Conservation (phyloP, 1,140 invertebrate genomes). For the Drosophila takahashii region DNA sequence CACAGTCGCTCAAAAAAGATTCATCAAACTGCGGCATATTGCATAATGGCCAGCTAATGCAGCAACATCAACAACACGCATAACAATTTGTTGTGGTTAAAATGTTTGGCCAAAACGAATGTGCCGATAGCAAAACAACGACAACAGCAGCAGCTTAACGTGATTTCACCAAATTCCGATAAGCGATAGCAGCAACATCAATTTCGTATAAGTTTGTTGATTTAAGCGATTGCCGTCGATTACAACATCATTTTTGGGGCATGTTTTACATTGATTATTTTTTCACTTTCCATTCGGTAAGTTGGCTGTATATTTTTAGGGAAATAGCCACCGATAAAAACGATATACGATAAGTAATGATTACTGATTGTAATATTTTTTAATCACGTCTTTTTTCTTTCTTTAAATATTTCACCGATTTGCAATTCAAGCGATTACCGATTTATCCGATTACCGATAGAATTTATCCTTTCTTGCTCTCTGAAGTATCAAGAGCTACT, state of each 20-base stretch:
- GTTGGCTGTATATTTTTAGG: background rate
- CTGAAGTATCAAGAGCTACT: background rate
- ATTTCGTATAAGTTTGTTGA: conserved; percentile 8
- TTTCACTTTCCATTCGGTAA: background rate
- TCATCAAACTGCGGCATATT: conserved; percentile 83
- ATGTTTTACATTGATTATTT: conserved; percentile 4
- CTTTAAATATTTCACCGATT: background rate
- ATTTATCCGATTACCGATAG: background rate
- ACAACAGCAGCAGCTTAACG: background rate
- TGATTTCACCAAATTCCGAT: conserved; percentile 26
- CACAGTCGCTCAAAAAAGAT: conserved; percentile 78
- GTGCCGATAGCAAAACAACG: conserved; percentile 7
- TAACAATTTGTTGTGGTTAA: conserved; percentile 28
- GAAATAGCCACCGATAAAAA: background rate
- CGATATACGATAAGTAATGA: background rate
- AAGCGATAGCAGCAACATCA: conserved; percentile 6
- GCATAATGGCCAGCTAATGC: conserved; percentile 56
- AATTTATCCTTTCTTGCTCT: no score
- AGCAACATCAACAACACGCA: conserved; percentile 4
- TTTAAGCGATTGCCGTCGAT: conserved; percentile 14
- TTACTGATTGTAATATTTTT: background rate
- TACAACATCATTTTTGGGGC: conserved; percentile 6
- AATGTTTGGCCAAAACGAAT: conserved; percentile 6
- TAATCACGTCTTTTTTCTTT: background rate
- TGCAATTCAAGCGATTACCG: background rate